phyloP scores from a whole-genome alignment of 2,797 vertebrate species.

The Amniataba percoides region DNA sequence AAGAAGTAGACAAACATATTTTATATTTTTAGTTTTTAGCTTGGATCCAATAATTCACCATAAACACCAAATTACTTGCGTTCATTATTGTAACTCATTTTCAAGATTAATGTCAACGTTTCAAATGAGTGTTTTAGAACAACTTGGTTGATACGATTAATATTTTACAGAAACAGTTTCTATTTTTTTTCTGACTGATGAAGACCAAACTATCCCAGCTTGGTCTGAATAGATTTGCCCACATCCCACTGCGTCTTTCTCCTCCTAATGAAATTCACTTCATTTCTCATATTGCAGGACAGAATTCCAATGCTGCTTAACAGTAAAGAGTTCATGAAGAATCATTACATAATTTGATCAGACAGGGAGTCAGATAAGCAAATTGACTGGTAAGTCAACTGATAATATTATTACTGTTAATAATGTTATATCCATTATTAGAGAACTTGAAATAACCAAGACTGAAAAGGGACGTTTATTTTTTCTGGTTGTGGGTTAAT shows the following conservation, averaged over 20 bases:
- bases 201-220: not conserved
- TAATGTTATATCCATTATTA: not conserved
- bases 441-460: not conserved
- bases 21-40: not conserved
- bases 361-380: not conserved
- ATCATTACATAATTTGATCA: not conserved
- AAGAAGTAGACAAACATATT: not conserved
- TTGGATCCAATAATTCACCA: not conserved
- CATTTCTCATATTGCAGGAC: not conserved
- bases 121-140: not conserved
- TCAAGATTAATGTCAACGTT: not conserved
- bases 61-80: not conserved
- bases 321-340: not conserved
- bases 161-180: not conserved
- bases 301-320: not conserved
- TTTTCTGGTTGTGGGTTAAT: not conserved
- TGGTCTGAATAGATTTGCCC: not conserved
- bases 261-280: constrained; percentile 4
- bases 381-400: not conserved
- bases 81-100: not conserved
- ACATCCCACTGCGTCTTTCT: not conserved
- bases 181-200: not conserved
- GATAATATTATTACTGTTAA: not conserved
- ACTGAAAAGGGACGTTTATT: not conserved
- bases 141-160: not conserved